phyloP scores from a whole-genome alignment of 2,888 invertebrate genomes.

The Argyra leucocephala region DNA sequence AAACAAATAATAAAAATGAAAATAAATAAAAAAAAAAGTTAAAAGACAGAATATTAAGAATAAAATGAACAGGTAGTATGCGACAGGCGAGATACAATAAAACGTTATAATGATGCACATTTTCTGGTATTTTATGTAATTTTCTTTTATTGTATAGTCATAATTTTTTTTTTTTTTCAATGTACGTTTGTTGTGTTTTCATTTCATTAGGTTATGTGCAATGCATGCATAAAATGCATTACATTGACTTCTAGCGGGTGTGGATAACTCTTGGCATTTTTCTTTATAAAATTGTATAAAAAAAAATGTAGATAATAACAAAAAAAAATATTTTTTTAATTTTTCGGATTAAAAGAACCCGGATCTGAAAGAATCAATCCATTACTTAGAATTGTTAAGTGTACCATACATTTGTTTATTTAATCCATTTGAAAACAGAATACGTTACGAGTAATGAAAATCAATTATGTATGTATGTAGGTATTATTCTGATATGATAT shows the following conservation, averaged over 20 bases:
- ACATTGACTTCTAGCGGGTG: neutral
- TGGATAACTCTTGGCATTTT: constrained; percentile 3
- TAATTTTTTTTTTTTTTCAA: constrained; percentile 6
- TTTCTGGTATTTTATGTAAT: too few species aligned
- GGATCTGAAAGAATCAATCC: neutral
- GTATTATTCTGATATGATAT: too few species aligned
- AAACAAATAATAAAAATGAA: neutral
- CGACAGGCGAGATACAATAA: too few species aligned
- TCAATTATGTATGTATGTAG: too few species aligned
- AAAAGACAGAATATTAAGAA: too few species aligned
- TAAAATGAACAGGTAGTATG: too few species aligned
- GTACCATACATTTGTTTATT: neutral
- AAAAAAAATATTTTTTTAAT: neutral
- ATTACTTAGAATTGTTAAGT: neutral
- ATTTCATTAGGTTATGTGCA: neutral
- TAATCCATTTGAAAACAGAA: too few species aligned
- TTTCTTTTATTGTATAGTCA: neutral
- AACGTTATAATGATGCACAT: too few species aligned
- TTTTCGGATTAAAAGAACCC: constrained; percentile 2
- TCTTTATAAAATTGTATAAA: neutral
- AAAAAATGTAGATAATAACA: neutral
- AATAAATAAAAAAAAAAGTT: neutral
- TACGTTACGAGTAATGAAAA: too few species aligned
- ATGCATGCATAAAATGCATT: neutral
- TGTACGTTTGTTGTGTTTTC: neutral